Base-by-base conservation (phyloP, 2,113 vertebrate species). In the Zapus hudsonius region DNA sequence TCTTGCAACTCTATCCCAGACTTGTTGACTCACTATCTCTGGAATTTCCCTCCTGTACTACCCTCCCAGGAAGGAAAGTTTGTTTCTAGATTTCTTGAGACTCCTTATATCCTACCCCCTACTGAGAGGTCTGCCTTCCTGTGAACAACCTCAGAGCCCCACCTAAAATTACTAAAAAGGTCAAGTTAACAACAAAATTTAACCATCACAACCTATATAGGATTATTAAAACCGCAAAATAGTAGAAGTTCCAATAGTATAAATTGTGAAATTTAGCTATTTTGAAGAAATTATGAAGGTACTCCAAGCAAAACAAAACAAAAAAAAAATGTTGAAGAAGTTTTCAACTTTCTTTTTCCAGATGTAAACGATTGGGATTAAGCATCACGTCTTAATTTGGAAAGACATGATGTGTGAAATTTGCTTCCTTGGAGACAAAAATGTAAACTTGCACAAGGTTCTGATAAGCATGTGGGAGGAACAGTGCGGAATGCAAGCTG, bases 291-390 rank as follows among this genome's bases (percentile, higher is more conserved):
- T 67, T 36, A 75, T 19, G 7, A 19, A 27, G 12, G 2, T 52
- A 52, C 52, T 25, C 40, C 59, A 64, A 64, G 33, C 59, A 31
- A 33, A 66, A 31, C 10, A 66, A 31, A 66, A 33, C 27, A 82
- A 66, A 66, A 61, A 84, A 8, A 36, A 82, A 85, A 52, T 40
- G 64, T 83, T 85, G 16, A 66, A 81, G 16, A 25, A 75, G 4
- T 55, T 3, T n/a, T 89, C 29, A 36, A 2, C 38, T 16, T 57
- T 23, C 29, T 75, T 31, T 44, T 72, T 63, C 61, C 17, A 84
- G 25, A 61, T 61, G 4, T 83, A 72, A 90, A 92, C 75, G 87
- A 31, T 72, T 69, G 92, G n/a, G 61, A 76, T 90, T 85, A 78
- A 85, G 47, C 44, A 33, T 85, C 4, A 59, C 67, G 9, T 78